A percentile compares a stretch with the other conserved stretches of the same genome.
Conservation (phyloP, 2,888 invertebrate genomes). For the Cerceris rybyensis region DNA sequence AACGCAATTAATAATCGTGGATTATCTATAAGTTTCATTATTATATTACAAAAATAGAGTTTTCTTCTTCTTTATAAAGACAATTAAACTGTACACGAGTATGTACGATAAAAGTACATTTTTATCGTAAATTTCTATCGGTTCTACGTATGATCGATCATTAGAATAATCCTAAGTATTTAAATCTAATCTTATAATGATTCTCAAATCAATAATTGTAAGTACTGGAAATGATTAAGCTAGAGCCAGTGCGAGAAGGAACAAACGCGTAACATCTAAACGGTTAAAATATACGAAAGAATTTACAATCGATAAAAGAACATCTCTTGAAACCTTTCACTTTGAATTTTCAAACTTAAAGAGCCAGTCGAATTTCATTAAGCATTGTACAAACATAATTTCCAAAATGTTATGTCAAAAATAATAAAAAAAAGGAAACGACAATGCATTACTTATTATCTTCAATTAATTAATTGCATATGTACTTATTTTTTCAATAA, state of each 20-base stretch:
- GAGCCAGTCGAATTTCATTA: neutral
- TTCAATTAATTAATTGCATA: no score
- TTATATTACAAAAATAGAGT: no score
- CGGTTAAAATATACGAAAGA: constrained; percentile 22
- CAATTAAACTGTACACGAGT: neutral
- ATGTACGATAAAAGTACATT: neutral
- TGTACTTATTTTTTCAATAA: no score
- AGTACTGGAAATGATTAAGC: constrained; percentile 36
- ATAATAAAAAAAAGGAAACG: neutral
- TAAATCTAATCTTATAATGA: constrained; percentile 28
- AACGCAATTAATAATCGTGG: neutral
- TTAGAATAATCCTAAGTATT: constrained; percentile 41
- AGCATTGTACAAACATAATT: neutral
- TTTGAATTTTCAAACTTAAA: neutral
- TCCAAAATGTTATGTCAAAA: neutral
- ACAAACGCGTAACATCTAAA: constrained; percentile 34
- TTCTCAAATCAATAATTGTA: constrained; percentile 19
- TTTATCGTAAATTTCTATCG: neutral
- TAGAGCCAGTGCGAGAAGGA: constrained; percentile 36
- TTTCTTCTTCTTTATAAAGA: neutral
- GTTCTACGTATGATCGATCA: neutral
- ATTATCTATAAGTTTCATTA: neutral
- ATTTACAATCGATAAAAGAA: constrained; percentile 9
- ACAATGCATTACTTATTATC: no score
- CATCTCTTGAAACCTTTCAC: neutral